A percentile compares a stretch with the other conserved stretches of the same genome.
Conservation (phyloP, 2,797 vertebrate genomes). For the Ceyx erithaca region DNA sequence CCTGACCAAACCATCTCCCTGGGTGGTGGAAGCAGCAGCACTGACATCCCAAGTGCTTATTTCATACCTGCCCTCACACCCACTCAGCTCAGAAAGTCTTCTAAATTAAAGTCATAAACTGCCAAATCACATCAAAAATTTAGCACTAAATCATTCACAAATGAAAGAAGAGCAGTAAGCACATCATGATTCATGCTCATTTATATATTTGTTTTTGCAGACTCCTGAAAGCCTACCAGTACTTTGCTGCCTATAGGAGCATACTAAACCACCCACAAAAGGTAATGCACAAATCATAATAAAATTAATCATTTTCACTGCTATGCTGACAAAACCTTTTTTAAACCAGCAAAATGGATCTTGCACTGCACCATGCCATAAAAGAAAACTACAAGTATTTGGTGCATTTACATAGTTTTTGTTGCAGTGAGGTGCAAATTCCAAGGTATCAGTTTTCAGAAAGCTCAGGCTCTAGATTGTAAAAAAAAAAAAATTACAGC, state of each 20-base stretch:
- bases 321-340: neutral
- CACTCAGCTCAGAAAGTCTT: neutral
- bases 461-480: neutral
- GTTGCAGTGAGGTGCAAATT: neutral
- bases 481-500: neutral
- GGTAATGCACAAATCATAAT: neutral
- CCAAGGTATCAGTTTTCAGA: neutral
- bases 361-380: neutral
- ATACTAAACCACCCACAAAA: neutral
- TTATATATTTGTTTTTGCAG: conserved; percentile 12
- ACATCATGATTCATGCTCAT: neutral
- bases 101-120: neutral
- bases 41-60: neutral
- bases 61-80: neutral
- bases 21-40: neutral
- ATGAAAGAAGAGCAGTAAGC: neutral
- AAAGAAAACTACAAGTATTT: neutral
- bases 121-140: neutral
- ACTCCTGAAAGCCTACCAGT: neutral
- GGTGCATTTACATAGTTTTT: neutral
- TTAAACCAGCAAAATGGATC: neutral
- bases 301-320: conserved; percentile 1
- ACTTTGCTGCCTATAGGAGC: neutral
- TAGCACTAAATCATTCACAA: neutral
- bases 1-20: neutral